A percentile compares a stretch with the other conserved stretches of the same genome.
These are phyloP conservation scores for Ranitomeya imitator DNA, from an alignment of 2,113 vertebrate species.

Conservation along the genomic window DNA sequence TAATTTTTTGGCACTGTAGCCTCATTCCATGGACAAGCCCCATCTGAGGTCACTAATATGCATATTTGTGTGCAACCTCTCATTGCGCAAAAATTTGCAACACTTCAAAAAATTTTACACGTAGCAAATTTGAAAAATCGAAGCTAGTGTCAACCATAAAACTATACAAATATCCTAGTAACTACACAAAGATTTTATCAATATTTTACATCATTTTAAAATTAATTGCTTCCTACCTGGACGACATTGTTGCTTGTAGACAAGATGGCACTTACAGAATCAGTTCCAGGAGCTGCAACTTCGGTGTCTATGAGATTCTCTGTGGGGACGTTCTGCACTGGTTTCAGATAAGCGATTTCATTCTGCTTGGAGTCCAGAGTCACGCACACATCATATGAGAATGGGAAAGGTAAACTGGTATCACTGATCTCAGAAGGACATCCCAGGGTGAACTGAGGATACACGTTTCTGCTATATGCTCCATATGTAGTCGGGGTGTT, in stretches of 20 bases:
- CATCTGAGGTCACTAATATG: too few relatives aligned
- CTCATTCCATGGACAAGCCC: too few relatives aligned
- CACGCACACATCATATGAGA: constrained; percentile 28
- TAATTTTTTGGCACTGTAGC: too few relatives aligned
- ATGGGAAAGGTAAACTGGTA: constrained; percentile 23
- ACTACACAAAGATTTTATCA: too few relatives aligned
- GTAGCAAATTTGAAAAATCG: too few relatives aligned
- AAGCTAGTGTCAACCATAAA: too few relatives aligned
- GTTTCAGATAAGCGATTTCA: constrained; percentile 20
- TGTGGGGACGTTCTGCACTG: background rate
- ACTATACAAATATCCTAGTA: too few relatives aligned
- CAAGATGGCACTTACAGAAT: too few relatives aligned
- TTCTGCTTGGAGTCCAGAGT: constrained; percentile 22
- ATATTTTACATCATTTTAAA: too few relatives aligned
- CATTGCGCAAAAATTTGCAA: too few relatives aligned
- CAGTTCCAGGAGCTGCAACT: background rate
- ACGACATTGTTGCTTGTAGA: background rate
- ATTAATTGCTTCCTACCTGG: background rate
- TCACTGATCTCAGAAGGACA: constrained; percentile 23
- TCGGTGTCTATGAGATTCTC: background rate
- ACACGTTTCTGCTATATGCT: background rate
- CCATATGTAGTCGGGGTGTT: background rate
- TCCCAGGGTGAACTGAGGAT: constrained; percentile 14
- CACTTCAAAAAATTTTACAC: too few relatives aligned
- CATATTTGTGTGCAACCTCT: too few relatives aligned